Evolutionary conservation across 2,888 invertebrate genomes (phyloP).

Genomic region (Eledona agricola): DNA sequence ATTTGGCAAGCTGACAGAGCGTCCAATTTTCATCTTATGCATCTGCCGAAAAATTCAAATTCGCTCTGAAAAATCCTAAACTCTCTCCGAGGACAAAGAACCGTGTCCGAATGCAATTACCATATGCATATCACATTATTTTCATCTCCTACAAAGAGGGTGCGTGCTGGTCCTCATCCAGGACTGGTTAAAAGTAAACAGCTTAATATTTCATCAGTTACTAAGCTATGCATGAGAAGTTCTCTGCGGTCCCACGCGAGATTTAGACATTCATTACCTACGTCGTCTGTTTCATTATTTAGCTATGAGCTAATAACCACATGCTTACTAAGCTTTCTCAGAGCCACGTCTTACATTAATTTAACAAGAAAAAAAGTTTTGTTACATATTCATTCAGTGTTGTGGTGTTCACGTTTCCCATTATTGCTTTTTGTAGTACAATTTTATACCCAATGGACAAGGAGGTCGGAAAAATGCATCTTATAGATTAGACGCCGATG

Average conservation of each 20-base stretch:
- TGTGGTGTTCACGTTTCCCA: too few relatives aligned
- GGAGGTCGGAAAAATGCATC: too few relatives aligned
- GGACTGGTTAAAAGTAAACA: slow-evolving; percentile 38
- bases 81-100: too few relatives aligned
- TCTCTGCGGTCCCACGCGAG: slow-evolving; percentile 42
- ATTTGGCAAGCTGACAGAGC: too few relatives aligned
- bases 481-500: too few relatives aligned
- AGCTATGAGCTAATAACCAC: slow-evolving; percentile 45
- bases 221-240: slow-evolving; percentile 45
- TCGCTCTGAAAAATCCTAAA: too few relatives aligned
- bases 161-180: slow-evolving; percentile 22
- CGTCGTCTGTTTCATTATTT: slow-evolving; percentile 47
- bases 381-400: slow-evolving; percentile 21
- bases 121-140: slow-evolving; percentile 19
- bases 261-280: slow-evolving; percentile 44
- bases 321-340: slow-evolving; percentile 40
- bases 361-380: too few relatives aligned
- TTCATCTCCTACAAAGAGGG: slow-evolving; percentile 1
- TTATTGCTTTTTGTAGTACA: too few relatives aligned
- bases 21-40: too few relatives aligned
- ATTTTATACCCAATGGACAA: too few relatives aligned
- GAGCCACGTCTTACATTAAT: too few relatives aligned
- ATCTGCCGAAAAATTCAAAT: too few relatives aligned
- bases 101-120: slow-evolving; percentile 21
- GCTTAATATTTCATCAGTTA: slow-evolving; percentile 39